Conservation (phyloP, 2,888 invertebrate species). For the Scaptomyza tumidula region DNA sequence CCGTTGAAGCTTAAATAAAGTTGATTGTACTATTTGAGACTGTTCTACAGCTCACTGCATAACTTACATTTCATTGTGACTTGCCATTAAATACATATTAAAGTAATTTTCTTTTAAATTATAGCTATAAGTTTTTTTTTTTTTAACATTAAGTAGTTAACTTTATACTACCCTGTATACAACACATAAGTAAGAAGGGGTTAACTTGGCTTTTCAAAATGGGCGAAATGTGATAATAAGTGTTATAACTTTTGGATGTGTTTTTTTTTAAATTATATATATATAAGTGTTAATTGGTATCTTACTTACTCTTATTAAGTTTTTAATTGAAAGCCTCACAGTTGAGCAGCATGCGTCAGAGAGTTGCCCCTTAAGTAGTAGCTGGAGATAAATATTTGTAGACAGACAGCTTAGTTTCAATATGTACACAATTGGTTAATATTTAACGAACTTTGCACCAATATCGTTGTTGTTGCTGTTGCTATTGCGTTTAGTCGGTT, state of each 20-base stretch:
- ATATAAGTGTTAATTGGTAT: neutral
- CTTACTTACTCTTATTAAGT: neutral
- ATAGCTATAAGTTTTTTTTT: neutral
- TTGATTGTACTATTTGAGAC: neutral
- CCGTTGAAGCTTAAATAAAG: neutral
- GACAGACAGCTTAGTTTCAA: neutral
- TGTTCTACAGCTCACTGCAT: neutral
- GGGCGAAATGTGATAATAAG: too few species aligned
- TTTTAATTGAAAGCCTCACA: neutral
- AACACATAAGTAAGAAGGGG: neutral
- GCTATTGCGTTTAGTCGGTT: neutral
- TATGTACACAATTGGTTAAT: neutral
- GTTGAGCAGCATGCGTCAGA: constrained; percentile 1
- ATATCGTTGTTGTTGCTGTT: neutral
- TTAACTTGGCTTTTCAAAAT: neutral
- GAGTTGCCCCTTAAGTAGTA: constrained; percentile 7
- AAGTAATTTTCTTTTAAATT: neutral
- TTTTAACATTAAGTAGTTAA: neutral
- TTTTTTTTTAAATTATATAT: neutral
- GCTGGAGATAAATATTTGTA: constrained; percentile 2
- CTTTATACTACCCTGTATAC: neutral
- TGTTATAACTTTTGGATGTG: too few species aligned
- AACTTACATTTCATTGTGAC: neutral
- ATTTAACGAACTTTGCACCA: neutral
- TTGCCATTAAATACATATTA: neutral